phyloP scores from a whole-genome alignment of 2,797 vertebrate species.

The Neomorphus geoffroyi region DNA sequence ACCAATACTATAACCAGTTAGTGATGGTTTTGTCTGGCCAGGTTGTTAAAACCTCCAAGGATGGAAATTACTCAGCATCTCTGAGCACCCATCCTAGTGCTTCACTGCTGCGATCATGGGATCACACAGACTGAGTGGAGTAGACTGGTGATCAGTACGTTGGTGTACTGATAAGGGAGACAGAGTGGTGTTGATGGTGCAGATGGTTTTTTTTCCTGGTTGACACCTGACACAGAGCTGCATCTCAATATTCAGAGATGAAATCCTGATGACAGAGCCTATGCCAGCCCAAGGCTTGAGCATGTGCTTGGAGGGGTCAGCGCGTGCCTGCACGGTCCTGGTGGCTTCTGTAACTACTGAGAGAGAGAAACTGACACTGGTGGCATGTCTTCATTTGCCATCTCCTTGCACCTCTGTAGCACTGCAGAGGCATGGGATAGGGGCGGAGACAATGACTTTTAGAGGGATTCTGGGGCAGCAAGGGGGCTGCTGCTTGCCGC shows the following conservation, averaged over 20 bases:
- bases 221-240: neutral
- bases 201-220: neutral
- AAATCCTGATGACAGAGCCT: neutral
- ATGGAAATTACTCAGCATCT: neutral
- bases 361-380: neutral
- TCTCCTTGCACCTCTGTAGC: neutral
- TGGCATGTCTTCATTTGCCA: rapidly evolving
- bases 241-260: neutral
- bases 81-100: neutral
- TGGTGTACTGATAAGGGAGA: neutral
- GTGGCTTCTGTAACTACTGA: neutral
- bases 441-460: neutral
- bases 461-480: neutral
- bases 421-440: neutral
- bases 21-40: neutral
- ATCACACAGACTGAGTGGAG: neutral
- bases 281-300: neutral
- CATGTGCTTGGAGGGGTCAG: neutral
- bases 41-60: rapidly evolving
- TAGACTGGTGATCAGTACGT: neutral
- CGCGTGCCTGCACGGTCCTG: rapidly evolving
- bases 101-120: neutral
- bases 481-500: neutral
- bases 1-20: neutral
- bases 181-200: neutral